Evolutionary conservation across 2,888 invertebrate species (phyloP), one percentile per base, ranked within the genome.

Genomic region (Eledona agricola): DNA sequence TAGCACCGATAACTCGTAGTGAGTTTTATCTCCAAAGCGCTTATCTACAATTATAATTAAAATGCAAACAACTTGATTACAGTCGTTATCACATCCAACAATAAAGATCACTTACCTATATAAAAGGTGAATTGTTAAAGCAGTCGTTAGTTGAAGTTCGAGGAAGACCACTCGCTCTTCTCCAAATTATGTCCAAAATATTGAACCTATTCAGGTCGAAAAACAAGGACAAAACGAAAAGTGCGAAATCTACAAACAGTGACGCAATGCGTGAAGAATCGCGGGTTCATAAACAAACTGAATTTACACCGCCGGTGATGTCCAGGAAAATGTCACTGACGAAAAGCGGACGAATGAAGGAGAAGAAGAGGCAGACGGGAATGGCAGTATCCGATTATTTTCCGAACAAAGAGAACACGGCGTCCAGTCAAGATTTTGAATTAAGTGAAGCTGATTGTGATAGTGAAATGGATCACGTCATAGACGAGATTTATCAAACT

Each of bases 341-440:
- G 17, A 69, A 67, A 56, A 69, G 67, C 56, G 69, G 69, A 4
- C 58, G 69, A 51, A 62, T 69, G 64, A 67, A 67, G 34, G 67
- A 69, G 37, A 60, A 58, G 32, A 67, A 65, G 28, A 29, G 67
- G 20, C 58, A 34, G 15, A 53, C 7, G 2, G n/a, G 23, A 9
- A 32, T 25, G 9, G 25, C 52, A 4, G 47, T 53, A 3, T 34
- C 46, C 4, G 52, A 53, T 5, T 53, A 26, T 4, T 53, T 53
- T 13, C 28, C 47, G 1, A n/a, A 34, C 23, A 17, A 6, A 11
- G 22, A 42, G 5, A 31, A 31, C n/a, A 4, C 6, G 1, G 5
- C 37, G 13, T 11, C 28, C 4, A 40, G 17, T 16, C 11, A 4
- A 23, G 32, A 37, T 11, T n/a, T 15, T 10, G 11, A 16, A 12